Evolutionary conservation across 2,888 invertebrate species (phyloP).

Genomic region (Hydraecia micacea): DNA sequence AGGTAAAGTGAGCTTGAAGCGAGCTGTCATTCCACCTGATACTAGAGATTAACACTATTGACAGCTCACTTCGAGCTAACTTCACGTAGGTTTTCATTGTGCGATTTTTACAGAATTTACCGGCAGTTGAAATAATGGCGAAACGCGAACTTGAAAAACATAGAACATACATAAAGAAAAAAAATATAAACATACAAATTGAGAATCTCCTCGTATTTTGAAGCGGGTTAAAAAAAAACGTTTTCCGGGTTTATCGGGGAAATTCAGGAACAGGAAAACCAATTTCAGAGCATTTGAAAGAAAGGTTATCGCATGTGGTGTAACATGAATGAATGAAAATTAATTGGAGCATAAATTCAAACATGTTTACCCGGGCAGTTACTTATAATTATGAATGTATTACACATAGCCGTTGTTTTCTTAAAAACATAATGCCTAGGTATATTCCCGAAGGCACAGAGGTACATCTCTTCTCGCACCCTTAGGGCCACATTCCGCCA

Average conservation of each 20-base stretch:
- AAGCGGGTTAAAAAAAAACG: neutral
- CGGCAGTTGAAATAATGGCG: neutral
- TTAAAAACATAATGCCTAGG: neutral
- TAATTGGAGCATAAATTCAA: constrained; percentile 7
- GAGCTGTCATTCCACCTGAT: neutral
- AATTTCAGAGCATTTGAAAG: neutral
- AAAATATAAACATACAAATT: too few relatives aligned
- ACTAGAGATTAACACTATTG: neutral
- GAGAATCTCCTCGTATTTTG: too few relatives aligned
- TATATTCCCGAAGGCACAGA: neutral
- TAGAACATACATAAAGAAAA: too few relatives aligned
- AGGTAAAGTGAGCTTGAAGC: neutral
- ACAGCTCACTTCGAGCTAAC: neutral
- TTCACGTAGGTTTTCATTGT: neutral
- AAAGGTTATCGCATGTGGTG: constrained; percentile 7
- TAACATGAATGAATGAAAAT: constrained; percentile 12
- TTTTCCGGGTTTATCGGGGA: neutral
- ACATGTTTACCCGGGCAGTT: neutral
- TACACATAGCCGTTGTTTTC: neutral
- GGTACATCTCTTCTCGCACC: neutral
- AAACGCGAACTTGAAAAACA: neutral
- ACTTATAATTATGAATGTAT: neutral
- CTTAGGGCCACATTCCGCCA: neutral
- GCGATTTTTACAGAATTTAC: neutral
- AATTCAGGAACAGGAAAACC: constrained; percentile 18